Evolutionary conservation across 1,140 invertebrate genomes (phyloP), one percentile per base, ranked within the genome.

Genomic region (Lutraria rhynchaena): DNA sequence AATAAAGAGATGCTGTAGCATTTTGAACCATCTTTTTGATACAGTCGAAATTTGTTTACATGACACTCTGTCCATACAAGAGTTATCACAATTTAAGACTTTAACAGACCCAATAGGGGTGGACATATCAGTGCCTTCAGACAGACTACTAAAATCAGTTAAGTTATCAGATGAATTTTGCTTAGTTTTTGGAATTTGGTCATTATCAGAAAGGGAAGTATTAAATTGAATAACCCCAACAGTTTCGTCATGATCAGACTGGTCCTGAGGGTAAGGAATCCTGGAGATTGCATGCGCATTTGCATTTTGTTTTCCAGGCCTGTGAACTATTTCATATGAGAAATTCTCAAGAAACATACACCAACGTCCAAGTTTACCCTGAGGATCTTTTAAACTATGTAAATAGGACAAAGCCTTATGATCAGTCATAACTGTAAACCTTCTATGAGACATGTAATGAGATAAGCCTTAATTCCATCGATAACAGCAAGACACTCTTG

Each of bases 371-470:
- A 85, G 27, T 17, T 74, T 63, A 13, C 75, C 75, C 51, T 33
- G 57, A 17, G 69, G 31, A 35, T 81, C 53, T 74, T 83, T 83
- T 4, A 73, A 57, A 22, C 53, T 63, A 7, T 73, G 33, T 22
- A 85, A 44, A 33, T 60, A 83, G 57, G 46, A 53, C 15, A 85
- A 41, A 11, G 81, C 74, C 5, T 46, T 46, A 51, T 85, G 81
- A 75, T 85, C 83, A 15, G 83, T 83, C 24, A 67, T 65, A 3
- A 85, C 37, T 0, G 46, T 55, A 29, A 85, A 85, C 4, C 33
- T n/a, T 51, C 71, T 46, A n/a, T 86, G 17, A 63, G 44, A 69
- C 83, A 82, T 33, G 57, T 83, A 85, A 35, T 65, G 71, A 22
- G 44, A 24, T 73, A 85, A 53, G 65, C 19, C 24, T 60, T 58